Evolutionary conservation across 2,888 invertebrate species (phyloP).

Genomic region (Pharmacophagus antenor): DNA sequence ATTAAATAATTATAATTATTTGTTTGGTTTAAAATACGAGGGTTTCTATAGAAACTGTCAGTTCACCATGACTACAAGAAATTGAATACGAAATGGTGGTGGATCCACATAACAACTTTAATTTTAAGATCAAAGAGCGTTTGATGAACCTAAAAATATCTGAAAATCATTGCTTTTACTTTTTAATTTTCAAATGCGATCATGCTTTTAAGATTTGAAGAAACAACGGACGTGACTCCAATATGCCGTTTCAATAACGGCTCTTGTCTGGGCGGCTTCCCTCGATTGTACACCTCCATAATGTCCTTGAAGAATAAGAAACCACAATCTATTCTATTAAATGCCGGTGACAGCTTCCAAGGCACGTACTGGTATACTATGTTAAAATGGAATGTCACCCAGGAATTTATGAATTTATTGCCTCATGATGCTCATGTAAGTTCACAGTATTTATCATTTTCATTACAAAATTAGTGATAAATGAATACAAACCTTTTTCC

Average conservation of each 20-base stretch:
- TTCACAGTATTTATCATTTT: slow-evolving; percentile 33
- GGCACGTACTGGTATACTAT: slow-evolving; percentile 92
- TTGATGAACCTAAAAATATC: neutral
- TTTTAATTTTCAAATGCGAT: neutral
- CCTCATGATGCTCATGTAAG: slow-evolving; percentile 89
- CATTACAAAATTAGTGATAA: too few species aligned
- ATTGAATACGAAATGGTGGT: too few species aligned
- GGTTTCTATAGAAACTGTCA: too few species aligned
- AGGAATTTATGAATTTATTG: slow-evolving; percentile 87
- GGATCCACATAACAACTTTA: too few species aligned
- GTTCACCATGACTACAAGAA: too few species aligned
- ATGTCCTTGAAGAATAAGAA: slow-evolving; percentile 67
- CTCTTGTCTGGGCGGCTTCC: slow-evolving; percentile 85
- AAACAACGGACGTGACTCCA: slow-evolving; percentile 78
- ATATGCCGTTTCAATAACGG: slow-evolving; percentile 67
- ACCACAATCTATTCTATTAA: slow-evolving; percentile 84
- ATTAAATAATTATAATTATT: too few species aligned
- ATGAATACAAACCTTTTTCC: too few species aligned
- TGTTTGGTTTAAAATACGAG: too few species aligned
- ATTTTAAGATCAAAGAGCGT: neutral
- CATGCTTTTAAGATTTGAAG: slow-evolving; percentile 75
- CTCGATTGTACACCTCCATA: slow-evolving; percentile 82
- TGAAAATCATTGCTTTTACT: neutral
- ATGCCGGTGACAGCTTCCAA: slow-evolving; percentile 92
- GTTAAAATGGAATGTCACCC: slow-evolving; percentile 87